Base-by-base conservation (phyloP, 2,113 vertebrate species). In the Corythornis madagascariensis region DNA sequence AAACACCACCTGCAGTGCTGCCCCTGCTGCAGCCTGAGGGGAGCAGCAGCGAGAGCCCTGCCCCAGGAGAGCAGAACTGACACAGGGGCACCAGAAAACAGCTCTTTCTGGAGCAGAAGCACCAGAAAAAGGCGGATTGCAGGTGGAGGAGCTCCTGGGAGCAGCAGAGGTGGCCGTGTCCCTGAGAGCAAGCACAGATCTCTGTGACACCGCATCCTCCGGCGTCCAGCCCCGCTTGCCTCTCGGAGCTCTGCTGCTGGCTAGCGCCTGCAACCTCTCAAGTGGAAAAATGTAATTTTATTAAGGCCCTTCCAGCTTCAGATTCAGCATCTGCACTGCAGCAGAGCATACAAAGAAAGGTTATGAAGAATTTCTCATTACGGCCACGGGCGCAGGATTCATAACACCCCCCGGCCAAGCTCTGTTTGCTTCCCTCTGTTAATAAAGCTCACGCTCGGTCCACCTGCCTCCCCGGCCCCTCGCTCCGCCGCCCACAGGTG, bases 311-410 rank as follows among this genome's bases (percentile, higher is more conserved):
- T 48, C 60, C 11, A 85, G 71, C 91, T 89, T 83, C 56, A 16
- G 75, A 66, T 80, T 61, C 76, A 93, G 94, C 82, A 86, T 60
- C 93, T 81, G 92, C 92, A 80, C 92, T 83, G 81, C 95, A 94
- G 89, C 81, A 91, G 24, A 91, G 73, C 84, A 63, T n/a, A 92
- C 82, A 82, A 73, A 87, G 89, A 76, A 28, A 65, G 55, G 73
- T 88, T 92, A 92, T 85, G 74, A 92, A 72, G 74, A 73, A 89
- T 89, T 94, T 87, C 89, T 89, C 95, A 74, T 85, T 73, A 89
- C 0, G 20, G 89, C 75, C 86, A 73, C 1, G 18, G 88, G 77
- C 19, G 0, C 59, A 63, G 64, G 83, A 43, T 45, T 95, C 86
- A 79, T 50, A 82, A 69, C 55, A 3, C 55, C 66, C 73, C 31